A percentile compares a stretch with the other conserved stretches of the same genome.
Evolutionary conservation across 2,113 vertebrate genomes (phyloP).

Genomic region (Platycercus adscitus): DNA sequence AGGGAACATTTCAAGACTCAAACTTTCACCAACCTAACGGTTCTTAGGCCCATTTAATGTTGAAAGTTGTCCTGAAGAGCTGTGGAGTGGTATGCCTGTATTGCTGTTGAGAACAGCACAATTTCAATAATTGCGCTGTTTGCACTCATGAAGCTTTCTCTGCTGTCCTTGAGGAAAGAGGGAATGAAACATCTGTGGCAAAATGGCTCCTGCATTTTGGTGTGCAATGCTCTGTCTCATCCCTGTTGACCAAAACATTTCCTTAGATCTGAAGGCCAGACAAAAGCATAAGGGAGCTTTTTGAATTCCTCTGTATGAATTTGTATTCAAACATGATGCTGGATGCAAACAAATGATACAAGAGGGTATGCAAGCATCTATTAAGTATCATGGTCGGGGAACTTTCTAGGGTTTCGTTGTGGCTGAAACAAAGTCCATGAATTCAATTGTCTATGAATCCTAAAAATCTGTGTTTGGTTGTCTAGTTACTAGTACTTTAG

Average conservation of each 20-base stretch:
- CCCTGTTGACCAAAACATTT: background rate
- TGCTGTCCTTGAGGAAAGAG: background rate
- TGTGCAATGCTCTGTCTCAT: background rate
- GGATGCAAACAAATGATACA: background rate
- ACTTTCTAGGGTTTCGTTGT: background rate
- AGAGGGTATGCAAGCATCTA: background rate
- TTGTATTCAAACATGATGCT: background rate
- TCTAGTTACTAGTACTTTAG: background rate
- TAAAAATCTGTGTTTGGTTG: background rate
- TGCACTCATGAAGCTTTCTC: background rate
- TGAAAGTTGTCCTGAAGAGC: background rate
- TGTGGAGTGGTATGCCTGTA: background rate
- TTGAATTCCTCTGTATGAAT: background rate
- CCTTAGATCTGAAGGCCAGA: background rate
- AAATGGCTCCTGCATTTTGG: background rate
- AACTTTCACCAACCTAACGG: background rate
- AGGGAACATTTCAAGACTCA: background rate
- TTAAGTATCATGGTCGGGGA: background rate
- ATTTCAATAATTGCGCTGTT: background rate
- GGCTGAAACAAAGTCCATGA: background rate
- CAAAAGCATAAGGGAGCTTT: background rate
- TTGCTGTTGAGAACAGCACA: background rate
- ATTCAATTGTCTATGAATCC: background rate
- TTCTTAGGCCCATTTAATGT: background rate
- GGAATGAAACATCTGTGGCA: too few relatives aligned